Evolutionary conservation across 2,888 invertebrate genomes (phyloP), one percentile per base, ranked within the genome.

Genomic region (Stictocephala bisonia): DNA sequence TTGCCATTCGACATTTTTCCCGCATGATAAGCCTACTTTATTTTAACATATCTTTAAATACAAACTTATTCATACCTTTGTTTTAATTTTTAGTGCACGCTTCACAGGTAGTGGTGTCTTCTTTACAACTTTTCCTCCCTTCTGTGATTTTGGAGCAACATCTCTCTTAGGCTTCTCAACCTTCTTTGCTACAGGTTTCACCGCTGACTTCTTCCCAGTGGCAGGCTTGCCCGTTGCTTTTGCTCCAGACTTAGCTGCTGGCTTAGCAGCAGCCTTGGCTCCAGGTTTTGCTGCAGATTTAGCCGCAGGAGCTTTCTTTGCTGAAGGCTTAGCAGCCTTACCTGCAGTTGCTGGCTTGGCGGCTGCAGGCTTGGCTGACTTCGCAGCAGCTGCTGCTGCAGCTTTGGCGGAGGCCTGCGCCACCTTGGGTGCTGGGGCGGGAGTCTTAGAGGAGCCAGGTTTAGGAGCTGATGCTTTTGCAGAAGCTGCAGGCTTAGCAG

Each of bases 81-180:
- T 92, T 84, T 94, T 95, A 18, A 92, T 90, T 84, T 93, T 94
- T 78, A 93, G 89, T 72, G 96, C 96, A 82, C 93, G 94, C 67
- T 90, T 87, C 76, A 93, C 88, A 67, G 88, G 85, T 78, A 87
- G 85, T 78, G 87, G 85, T 64, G 88, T 85, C 44, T 84, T 83
- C 72, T 84, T 84, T 0, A 83, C 79, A 11, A 82, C 81, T 75
- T 84, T 85, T 76, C 85, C 86, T 64, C 86, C 87, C 82, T 88
- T 89, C 78, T 87, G 86, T 67, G 83, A 83, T 79, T 87, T 87
- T 29, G 86, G 85, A 0, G 86, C 85, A 13, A 86, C 87, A 83
- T 85, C 86, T 75, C 85, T 86, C 80, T 89, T 88, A 0, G 86
- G 85, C 77, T 86, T 86, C 72, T 88, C 86, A 13, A 80, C 81